These are phyloP conservation scores for Parascotia fuliginaria DNA, from an alignment of 2,888 invertebrate species.

Conservation along the genomic window DNA sequence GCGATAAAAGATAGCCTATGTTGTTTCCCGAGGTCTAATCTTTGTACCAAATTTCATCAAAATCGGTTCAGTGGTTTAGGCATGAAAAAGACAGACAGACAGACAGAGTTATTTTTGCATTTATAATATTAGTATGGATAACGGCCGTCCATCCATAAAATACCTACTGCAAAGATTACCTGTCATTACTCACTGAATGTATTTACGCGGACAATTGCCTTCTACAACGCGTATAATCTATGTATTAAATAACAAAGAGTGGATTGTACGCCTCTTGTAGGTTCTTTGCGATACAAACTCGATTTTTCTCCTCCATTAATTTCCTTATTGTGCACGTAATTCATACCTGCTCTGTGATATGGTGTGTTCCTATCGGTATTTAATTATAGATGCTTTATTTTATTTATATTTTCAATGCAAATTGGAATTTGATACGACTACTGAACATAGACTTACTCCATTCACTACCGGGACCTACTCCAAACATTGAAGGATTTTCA, in stretches of 20 bases:
- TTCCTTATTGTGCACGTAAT: conserved; percentile 30
- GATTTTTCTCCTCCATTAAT: conserved; percentile 27
- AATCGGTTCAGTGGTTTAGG: too few relatives aligned
- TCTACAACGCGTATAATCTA: not conserved
- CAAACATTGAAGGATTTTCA: too few relatives aligned
- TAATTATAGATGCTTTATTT: not conserved
- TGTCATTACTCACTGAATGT: not conserved
- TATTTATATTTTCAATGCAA: not conserved
- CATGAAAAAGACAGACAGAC: too few relatives aligned
- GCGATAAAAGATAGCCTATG: too few relatives aligned
- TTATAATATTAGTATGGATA: not conserved
- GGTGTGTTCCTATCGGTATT: conserved; percentile 14
- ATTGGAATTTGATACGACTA: too few relatives aligned
- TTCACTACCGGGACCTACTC: too few relatives aligned
- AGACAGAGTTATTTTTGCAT: not conserved
- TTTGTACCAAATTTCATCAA: too few relatives aligned
- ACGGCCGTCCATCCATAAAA: not conserved
- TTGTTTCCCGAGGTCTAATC: too few relatives aligned
- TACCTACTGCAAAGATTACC: not conserved
- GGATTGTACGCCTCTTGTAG: conserved; percentile 1
- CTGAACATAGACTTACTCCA: not conserved
- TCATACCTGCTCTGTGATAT: conserved; percentile 23
- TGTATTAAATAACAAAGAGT: not conserved
- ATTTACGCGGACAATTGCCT: not conserved
- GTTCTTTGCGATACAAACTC: conserved; percentile 8